Percentiles rank a stretch among this genome's conserved stretches.
These are phyloP conservation scores for Reinhardtius hippoglossoides DNA, from an alignment of 2,113 vertebrate species.

Conservation along the genomic window DNA sequence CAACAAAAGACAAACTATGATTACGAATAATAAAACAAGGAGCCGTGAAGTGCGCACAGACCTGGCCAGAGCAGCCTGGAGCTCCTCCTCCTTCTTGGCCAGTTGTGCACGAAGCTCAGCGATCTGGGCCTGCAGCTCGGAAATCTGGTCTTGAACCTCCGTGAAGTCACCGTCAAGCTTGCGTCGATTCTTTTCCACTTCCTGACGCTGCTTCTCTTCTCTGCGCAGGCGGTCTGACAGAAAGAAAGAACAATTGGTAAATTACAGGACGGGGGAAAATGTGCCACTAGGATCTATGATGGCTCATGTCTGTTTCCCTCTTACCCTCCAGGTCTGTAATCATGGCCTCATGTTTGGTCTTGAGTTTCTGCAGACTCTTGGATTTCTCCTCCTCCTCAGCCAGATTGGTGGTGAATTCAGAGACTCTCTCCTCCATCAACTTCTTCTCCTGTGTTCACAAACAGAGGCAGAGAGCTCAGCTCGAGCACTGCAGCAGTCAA, in stretches of 20 bases:
- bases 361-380: conserved; percentile 97
- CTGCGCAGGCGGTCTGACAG: conserved; percentile 90
- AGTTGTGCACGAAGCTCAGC: conserved; percentile 95
- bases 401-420: conserved; percentile 95
- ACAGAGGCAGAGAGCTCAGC: neutral
- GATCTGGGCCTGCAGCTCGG: conserved; percentile 97
- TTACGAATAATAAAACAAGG: neutral
- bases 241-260: neutral
- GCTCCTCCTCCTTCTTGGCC: conserved; percentile 97
- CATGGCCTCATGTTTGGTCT: conserved; percentile 98
- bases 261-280: neutral
- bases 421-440: conserved; percentile 92
- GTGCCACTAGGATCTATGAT: too few species aligned
- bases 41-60: conserved; percentile 53
- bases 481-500: neutral
- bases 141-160: conserved; percentile 92
- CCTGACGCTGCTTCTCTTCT: conserved; percentile 95
- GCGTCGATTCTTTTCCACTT: conserved; percentile 96
- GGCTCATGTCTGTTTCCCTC: conserved; percentile 5
- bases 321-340: conserved; percentile 97
- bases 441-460: conserved; percentile 91
- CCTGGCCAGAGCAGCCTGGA: conserved; percentile 94
- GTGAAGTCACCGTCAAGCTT: conserved; percentile 96
- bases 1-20: too few species aligned
- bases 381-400: conserved; percentile 98